Evolutionary conservation across 2,888 invertebrate genomes (phyloP).

Genomic region (Pycnomerus fuliginosus): DNA sequence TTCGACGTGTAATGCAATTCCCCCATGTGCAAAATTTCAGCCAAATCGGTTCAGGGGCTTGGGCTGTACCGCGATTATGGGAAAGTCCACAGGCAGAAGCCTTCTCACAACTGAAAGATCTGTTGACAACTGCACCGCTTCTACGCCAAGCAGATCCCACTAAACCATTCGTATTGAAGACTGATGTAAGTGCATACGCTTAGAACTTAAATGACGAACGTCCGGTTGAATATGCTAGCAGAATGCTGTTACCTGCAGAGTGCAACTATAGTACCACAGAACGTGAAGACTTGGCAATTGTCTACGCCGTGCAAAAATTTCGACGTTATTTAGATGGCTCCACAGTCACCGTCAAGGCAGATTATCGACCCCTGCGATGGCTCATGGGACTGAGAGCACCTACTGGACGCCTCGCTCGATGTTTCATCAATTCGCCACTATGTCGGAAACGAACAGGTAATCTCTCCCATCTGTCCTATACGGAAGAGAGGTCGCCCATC

Average conservation of each 20-base stretch:
- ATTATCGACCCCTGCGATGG: too few species aligned
- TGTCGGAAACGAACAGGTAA: too few species aligned
- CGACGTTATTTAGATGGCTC: constrained; percentile 47
- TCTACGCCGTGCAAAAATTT: constrained; percentile 46
- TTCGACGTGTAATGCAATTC: too few species aligned
- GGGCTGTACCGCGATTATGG: too few species aligned
- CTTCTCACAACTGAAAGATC: constrained; percentile 6
- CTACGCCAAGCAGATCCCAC: constrained; percentile 7
- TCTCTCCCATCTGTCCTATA: too few species aligned
- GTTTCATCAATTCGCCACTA: too few species aligned
- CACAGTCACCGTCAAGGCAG: constrained; percentile 40
- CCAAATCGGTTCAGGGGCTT: too few species aligned
- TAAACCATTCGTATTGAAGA: constrained; percentile 19
- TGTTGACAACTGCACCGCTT: constrained; percentile 9
- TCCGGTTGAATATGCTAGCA: constrained; percentile 35
- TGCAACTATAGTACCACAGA: constrained; percentile 33
- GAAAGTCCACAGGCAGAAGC: too few species aligned
- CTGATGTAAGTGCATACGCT: constrained; percentile 20
- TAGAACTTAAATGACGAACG: constrained; percentile 25
- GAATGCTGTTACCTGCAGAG: constrained; percentile 32
- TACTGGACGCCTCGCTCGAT: too few species aligned
- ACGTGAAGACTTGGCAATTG: constrained; percentile 33
- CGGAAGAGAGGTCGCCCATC: too few species aligned
- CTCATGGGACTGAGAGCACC: too few species aligned
- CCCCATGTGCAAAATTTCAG: too few species aligned